Evolutionary conservation across 2,113 vertebrate species (phyloP), one percentile per base, ranked within the genome.

Genomic region (Datnioides undecimradiatus): DNA sequence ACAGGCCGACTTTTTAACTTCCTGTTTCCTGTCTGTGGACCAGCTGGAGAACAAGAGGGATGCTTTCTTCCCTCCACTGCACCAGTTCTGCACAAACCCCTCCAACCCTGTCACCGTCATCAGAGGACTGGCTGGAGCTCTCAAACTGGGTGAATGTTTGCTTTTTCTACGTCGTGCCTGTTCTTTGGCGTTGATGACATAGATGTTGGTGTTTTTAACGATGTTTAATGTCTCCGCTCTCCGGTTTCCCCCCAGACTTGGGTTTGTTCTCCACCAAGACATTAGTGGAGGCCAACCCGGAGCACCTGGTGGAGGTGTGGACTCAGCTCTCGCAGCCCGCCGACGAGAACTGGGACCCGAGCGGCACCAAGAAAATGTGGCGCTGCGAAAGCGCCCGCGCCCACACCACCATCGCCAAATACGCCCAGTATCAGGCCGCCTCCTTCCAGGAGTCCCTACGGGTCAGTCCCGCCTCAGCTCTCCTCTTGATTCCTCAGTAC

Each of bases 11-110:
- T n/a, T 25, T 73, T 63, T 46, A 72, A 58, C 54, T 36, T 60
- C 25, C 31, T 54, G 5, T 80, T 86, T 79, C 27, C 10, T 85
- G 25, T 79, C 17, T 16, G 2, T 57, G n/a, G 23, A 41, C 80
- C 66, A 99, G 98, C 95, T 99, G 96, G 98, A 99, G 95, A 99
- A 99, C 93, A 99, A 99, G 94, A 96, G 98, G 88, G 98, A 99
- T 75, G 98, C 97, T 87, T 99, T 99, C 95, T 99, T 98, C 93
- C 98, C 98, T 73, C 97, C 98, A 25, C 96, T 99, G 91, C 98
- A 99, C 93, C 98, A 99, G 91, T 99, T 99, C 96, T 99, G 98
- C 96, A 99, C 97, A 92, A 99, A 98, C 94, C 96, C 97, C 71
- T 96, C 97, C 95, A 99, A 99, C 93, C 98, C 98, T 40, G 98